Evolutionary conservation across 2,888 invertebrate species (phyloP).

Genomic region (Nomada lathburiana): DNA sequence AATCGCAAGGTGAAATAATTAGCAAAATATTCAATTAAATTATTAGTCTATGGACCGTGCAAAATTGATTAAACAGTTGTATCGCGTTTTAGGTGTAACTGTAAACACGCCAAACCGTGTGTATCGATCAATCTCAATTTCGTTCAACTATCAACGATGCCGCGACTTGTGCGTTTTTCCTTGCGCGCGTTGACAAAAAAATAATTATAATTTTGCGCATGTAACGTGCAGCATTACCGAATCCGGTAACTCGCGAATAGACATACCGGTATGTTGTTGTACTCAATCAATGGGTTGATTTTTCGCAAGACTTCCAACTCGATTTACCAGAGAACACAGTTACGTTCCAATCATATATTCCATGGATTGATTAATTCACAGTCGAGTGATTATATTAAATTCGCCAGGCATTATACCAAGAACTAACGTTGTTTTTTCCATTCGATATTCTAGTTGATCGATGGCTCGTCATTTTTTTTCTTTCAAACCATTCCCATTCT

Average conservation of each 20-base stretch:
- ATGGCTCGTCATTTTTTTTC: neutral
- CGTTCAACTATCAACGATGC: neutral
- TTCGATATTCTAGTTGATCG: neutral
- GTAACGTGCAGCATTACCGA: neutral
- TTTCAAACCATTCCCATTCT: neutral
- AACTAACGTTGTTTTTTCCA: constrained; percentile 4
- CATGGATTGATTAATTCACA: constrained; percentile 11
- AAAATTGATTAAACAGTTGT: constrained; percentile 27
- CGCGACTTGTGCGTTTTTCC: no score
- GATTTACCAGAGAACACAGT: constrained; percentile 19
- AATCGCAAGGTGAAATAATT: constrained; percentile 25
- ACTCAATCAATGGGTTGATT: constrained; percentile 22
- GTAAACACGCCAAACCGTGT: neutral
- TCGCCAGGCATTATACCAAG: neutral
- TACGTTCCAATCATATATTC: neutral
- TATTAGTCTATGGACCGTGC: constrained; percentile 29
- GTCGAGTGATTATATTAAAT: constrained; percentile 10
- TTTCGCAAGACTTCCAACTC: constrained; percentile 14
- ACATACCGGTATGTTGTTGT: neutral
- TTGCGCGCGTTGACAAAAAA: neutral
- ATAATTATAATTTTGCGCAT: neutral
- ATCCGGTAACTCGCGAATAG: constrained; percentile 8
- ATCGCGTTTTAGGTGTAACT: constrained; percentile 21
- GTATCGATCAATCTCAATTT: constrained; percentile 32
- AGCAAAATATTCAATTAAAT: constrained; percentile 47